Percentiles rank a stretch among this genome's conserved stretches.
Evolutionary conservation across 2,113 vertebrate genomes (phyloP).

Genomic region (Atractosteus spatula): DNA sequence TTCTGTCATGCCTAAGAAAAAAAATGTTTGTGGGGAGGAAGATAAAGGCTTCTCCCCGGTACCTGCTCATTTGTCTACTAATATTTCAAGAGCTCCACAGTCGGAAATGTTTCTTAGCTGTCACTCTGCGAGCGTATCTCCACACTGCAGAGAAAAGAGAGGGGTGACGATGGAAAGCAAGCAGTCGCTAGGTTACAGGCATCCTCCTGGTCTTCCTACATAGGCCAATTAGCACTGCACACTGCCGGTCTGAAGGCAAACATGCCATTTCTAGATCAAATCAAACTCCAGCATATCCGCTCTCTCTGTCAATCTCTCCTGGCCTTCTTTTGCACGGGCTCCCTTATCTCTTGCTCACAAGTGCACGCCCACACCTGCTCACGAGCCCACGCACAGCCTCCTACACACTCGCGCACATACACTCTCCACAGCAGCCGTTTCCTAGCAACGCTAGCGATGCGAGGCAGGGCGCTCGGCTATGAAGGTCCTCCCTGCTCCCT

Average conservation of each 20-base stretch:
- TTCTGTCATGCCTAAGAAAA: too few relatives aligned
- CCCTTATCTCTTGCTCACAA: neutral
- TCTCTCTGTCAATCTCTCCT: neutral
- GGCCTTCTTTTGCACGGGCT: neutral
- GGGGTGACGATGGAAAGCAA: constrained; percentile 7
- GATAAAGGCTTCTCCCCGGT: neutral
- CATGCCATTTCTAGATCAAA: neutral
- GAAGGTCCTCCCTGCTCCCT: neutral
- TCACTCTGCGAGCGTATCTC: constrained; percentile 4
- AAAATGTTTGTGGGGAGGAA: neutral
- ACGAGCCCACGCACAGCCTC: neutral
- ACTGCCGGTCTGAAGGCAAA: constrained; percentile 11
- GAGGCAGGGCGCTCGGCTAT: neutral
- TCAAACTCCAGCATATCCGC: neutral
- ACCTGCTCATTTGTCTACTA: neutral
- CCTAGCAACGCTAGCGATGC: neutral
- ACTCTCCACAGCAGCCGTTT: neutral
- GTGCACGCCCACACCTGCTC: neutral
- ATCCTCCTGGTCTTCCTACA: constrained; percentile 57
- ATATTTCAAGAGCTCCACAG: neutral
- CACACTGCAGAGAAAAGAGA: constrained; percentile 26
- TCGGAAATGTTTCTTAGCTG: neutral
- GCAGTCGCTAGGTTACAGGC: constrained; percentile 67
- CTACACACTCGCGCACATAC: constrained; percentile 13
- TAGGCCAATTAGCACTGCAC: constrained; percentile 23